Evolutionary conservation across 1,140 invertebrate genomes (phyloP), one percentile per base, ranked within the genome.

Genomic region (Drosophila sucinea): DNA sequence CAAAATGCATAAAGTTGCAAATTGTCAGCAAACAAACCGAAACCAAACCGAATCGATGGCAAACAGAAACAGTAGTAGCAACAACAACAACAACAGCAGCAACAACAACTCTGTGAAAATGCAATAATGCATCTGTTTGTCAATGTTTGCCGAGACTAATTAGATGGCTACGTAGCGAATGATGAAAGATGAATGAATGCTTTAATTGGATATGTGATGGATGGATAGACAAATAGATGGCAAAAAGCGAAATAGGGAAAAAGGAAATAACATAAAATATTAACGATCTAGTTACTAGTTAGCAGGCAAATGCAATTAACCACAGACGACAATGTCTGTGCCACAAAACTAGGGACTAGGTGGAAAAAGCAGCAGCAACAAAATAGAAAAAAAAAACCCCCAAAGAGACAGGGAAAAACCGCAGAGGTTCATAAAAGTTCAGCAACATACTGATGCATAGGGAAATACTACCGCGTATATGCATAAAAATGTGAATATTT

Each of bases 61-160:
- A 73, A 47, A 54, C 41, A 62, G 23, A 23, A 23, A 32, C 63
- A 47, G 23, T 40, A 32, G 7, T 57, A 33, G 29, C 44, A 47
- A n/a, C 23, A 54, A 32, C 51, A 62, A 62, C 60, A 38, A 51
- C 29, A 41, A 40, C 1, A 60, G 32, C 44, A 38, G 17, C 51
- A 60, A 69, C 65, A 58, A 61, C 47, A 68, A 70, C 65, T 29
- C 11, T 55, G 61, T 61, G 55, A 67, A 57, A 70, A 66, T 77
- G 75, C 75, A 77, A 77, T 77, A 77, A 77, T 77, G 73, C 79
- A 81, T 67, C 73, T 81, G 79, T 81, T 81, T 81, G 79, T 81
- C 79, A 81, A 81, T 81, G 81, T 82, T 83, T 74, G 71, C 72
- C 66, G 73, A 77, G 81, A 63, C 80, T 82, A 82, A 82, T 82